phyloP scores from a whole-genome alignment of 2,888 invertebrate genomes.

The Lycophotia porphyrea region DNA sequence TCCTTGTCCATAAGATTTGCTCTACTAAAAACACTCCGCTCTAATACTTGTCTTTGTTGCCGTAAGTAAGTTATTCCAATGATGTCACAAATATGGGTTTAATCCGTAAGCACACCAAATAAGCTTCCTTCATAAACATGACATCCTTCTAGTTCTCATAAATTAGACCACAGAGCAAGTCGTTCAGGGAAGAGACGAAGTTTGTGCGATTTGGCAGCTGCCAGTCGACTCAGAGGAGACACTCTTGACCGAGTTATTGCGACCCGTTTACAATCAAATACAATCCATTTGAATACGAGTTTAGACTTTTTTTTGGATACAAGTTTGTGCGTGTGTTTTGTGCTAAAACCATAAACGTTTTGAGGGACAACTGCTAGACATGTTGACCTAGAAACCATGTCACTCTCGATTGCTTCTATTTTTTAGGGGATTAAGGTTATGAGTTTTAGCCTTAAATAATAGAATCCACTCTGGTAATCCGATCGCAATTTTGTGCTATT shows the following conservation, averaged over 20 bases:
- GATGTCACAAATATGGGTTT: neutral
- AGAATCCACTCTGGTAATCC: neutral
- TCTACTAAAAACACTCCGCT: too few relatives aligned
- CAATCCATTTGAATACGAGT: constrained; percentile 3
- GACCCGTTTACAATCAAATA: constrained; percentile 23
- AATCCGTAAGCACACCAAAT: neutral
- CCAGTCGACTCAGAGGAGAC: constrained; percentile 47
- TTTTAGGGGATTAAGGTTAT: neutral
- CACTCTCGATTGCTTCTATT: neutral
- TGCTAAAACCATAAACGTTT: neutral
- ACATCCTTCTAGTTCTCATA: neutral
- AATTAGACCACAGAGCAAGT: constrained; percentile 39
- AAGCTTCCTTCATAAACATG: neutral
- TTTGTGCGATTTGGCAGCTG: constrained; percentile 66
- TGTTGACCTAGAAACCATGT: neutral
- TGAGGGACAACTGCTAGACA: neutral
- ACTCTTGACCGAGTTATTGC: constrained; percentile 60
- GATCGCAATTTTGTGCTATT: neutral
- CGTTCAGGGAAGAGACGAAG: constrained; percentile 54
- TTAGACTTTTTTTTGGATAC: neutral
- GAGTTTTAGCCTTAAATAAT: neutral
- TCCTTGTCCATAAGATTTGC: too few relatives aligned
- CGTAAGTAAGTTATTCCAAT: too few relatives aligned
- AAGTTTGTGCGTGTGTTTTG: neutral
- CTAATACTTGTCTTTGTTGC: too few relatives aligned